Evolutionary conservation across 2,797 vertebrate species (phyloP), one percentile per base, ranked within the genome.

Genomic region (Podarcis lilfordi): DNA sequence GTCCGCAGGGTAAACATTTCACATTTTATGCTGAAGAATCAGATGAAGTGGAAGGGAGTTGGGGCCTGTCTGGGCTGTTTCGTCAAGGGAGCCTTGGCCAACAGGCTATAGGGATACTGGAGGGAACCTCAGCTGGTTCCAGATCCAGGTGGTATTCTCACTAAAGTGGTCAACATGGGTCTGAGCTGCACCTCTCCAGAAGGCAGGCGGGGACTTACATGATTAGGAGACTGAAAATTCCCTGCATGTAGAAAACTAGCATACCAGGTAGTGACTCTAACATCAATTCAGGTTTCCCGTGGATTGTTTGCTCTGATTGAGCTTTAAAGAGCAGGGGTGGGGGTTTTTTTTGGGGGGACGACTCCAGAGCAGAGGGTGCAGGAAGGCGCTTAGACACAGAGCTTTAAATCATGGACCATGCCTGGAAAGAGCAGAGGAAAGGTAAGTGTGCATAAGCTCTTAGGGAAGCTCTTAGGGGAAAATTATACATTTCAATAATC

Each of bases 301-400:
- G 11, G 50, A 15, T 55, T 55, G 50, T 55, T 55, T 55, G 13
- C 13, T 55, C 50, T 55, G 50, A 55, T 15, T 15, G 50, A 55
- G 13, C 50, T 55, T 55, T 15, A 55, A 55, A 55, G 13, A 55
- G 50, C 50, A 55, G 50, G 13, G 11, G 9, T 10, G 40, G 43
- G 9, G 2, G n/a, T n/a, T n/a, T 50, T 50, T 50, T 50, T 11
- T 3, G 11, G 10, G 13, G 59, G 55, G 55, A 59, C 11, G 15
- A 50, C 21, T 64, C 61, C 0, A 0, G 61, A 64, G 61, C 61
- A 64, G 61, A 0, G 50, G 1, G 3, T 15, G 50, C 3, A 1
- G 50, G 50, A 55, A 55, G 13, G 50, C 0, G 3, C 50, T 15
- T 55, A 4, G 50, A 55, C 50, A 55, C 50, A 55, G 50, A 55